phyloP scores from a whole-genome alignment of 2,113 vertebrate genomes.

The Chloropsis cyanopogon region DNA sequence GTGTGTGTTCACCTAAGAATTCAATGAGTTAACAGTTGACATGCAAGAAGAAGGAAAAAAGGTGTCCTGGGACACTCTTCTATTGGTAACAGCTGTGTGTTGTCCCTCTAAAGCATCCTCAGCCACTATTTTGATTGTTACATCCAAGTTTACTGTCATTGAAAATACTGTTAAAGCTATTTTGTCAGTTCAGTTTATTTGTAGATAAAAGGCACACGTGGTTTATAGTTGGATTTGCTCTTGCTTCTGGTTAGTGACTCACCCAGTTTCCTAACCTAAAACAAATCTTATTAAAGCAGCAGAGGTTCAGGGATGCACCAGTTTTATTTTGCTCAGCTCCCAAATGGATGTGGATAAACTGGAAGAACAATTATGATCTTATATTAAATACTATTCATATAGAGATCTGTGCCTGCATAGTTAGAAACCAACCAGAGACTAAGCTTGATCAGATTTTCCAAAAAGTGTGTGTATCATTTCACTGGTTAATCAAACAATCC shows the following conservation, averaged over 20 bases:
- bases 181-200: neutral
- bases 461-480: neutral
- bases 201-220: neutral
- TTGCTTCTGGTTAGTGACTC: neutral
- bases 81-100: neutral
- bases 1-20: neutral
- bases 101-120: neutral
- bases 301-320: neutral
- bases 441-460: neutral
- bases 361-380: neutral
- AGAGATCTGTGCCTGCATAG: neutral
- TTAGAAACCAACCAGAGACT: neutral
- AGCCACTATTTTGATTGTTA: neutral
- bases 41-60: neutral
- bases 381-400: neutral
- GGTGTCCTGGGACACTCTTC: neutral
- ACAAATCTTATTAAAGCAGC: neutral
- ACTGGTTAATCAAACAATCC: neutral
- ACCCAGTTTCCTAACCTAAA: neutral
- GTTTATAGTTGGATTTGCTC: neutral
- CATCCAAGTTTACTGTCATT: neutral
- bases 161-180: neutral
- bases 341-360: neutral
- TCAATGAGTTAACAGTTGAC: neutral
- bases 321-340: neutral